Evolutionary conservation across 2,888 invertebrate species (phyloP).

Genomic region (Drosophila cognata): DNA sequence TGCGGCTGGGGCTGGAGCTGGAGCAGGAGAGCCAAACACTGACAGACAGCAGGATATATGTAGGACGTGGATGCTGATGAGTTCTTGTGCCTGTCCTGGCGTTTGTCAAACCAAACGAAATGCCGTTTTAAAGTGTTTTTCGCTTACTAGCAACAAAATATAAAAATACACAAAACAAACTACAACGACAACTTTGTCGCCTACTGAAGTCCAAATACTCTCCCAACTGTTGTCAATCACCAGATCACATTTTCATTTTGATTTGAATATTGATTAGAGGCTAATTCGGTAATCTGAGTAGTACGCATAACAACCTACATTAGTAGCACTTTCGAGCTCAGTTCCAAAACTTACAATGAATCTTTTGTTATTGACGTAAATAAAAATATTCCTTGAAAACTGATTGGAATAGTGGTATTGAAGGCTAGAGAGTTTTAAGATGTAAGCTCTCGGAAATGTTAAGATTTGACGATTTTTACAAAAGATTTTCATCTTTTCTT

Average conservation of each 20-base stretch:
- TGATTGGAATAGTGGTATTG: background rate
- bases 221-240: background rate
- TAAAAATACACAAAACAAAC: slow-evolving; percentile 27
- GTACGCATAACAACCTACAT: background rate
- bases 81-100: slow-evolving; percentile 41
- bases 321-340: background rate
- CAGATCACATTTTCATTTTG: background rate
- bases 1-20: background rate
- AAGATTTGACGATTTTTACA: background rate
- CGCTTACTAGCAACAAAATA: slow-evolving; percentile 37
- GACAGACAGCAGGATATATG: slow-evolving; percentile 51
- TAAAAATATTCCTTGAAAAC: background rate
- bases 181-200: slow-evolving; percentile 7
- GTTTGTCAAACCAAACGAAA: slow-evolving; percentile 58
- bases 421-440: no score
- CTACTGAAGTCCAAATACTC: slow-evolving; percentile 29
- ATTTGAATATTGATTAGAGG: background rate
- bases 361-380: background rate
- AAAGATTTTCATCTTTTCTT: background rate
- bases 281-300: background rate
- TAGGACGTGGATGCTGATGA: slow-evolving; percentile 52
- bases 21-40: slow-evolving; percentile 19
- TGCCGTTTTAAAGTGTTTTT: slow-evolving; percentile 53
- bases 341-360: background rate
- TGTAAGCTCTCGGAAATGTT: background rate